phyloP scores from a whole-genome alignment of 2,888 invertebrate species.

The Lepidochrysops patricia region DNA sequence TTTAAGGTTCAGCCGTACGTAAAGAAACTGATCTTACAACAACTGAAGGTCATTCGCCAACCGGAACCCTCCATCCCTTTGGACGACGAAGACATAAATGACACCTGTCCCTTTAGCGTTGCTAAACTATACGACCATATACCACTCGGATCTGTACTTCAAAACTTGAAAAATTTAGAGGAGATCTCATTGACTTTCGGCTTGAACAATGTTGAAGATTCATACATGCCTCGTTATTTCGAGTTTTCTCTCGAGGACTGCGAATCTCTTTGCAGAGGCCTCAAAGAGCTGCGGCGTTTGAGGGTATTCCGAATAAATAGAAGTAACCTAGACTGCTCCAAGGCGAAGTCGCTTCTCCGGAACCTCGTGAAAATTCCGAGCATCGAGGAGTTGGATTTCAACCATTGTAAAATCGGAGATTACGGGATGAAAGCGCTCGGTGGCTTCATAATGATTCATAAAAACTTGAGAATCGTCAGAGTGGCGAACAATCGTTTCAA shows the following conservation, averaged over 20 bases:
- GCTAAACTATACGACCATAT: constrained; percentile 71
- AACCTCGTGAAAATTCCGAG: constrained; percentile 62
- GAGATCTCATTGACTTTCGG: constrained; percentile 64
- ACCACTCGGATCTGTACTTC: constrained; percentile 70
- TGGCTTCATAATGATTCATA: constrained; percentile 66
- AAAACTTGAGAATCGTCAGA: constrained; percentile 59
- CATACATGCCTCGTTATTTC: constrained; percentile 75
- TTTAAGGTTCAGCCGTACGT: constrained; percentile 68
- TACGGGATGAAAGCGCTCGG: constrained; percentile 78
- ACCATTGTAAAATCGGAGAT: constrained; percentile 78
- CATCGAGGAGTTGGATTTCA: constrained; percentile 77
- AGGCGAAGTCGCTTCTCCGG: constrained; percentile 74
- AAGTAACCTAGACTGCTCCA: constrained; percentile 74
- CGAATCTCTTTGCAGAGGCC: constrained; percentile 69
- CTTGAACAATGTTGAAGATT: constrained; percentile 62
- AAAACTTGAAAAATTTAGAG: constrained; percentile 63
- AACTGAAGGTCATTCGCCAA: constrained; percentile 70
- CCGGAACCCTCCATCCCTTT: constrained; percentile 50
- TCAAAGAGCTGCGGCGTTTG: constrained; percentile 59
- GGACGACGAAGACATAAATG: constrained; percentile 40
- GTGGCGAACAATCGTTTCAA: constrained; percentile 74
- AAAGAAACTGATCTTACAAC: constrained; percentile 59
- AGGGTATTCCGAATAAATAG: constrained; percentile 73
- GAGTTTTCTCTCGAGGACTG: constrained; percentile 76
- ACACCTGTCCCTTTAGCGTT: constrained; percentile 53